phyloP scores from a whole-genome alignment of 1,140 invertebrate species.

The Hyles euphorbiae region DNA sequence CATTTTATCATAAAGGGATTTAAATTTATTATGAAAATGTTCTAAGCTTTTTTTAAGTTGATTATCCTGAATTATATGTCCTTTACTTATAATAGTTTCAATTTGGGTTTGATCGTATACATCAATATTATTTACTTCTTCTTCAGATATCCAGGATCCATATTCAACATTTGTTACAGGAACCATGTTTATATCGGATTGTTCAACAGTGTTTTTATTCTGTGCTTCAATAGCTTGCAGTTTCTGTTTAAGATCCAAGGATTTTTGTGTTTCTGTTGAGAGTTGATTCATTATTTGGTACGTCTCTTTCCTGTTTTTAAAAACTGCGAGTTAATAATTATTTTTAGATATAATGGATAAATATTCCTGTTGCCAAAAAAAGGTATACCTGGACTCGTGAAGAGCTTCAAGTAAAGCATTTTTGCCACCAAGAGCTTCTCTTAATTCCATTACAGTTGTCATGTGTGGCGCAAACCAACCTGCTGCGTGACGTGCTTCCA shows the following conservation, averaged over 20 bases:
- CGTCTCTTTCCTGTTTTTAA: conserved; percentile 55
- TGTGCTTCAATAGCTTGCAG: conserved; percentile 40
- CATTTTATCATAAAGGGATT: conserved; percentile 57
- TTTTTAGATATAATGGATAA: background rate
- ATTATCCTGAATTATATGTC: conserved; percentile 46
- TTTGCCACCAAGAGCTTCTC: conserved; percentile 68
- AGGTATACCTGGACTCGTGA: conserved; percentile 63
- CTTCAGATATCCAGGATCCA: conserved; percentile 43
- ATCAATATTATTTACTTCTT: conserved; percentile 34
- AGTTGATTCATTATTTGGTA: conserved; percentile 58
- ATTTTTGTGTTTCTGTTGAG: conserved; percentile 54
- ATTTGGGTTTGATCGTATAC: conserved; percentile 37
- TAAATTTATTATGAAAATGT: conserved; percentile 67
- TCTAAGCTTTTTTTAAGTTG: conserved; percentile 51
- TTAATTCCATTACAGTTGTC: conserved; percentile 81
- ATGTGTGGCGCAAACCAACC: conserved; percentile 87
- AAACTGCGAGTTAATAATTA: background rate
- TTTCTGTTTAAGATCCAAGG: conserved; percentile 47
- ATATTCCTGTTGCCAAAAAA: conserved; percentile 1
- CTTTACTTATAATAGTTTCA: conserved; percentile 32
- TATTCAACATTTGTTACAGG: conserved; percentile 30
- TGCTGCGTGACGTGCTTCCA: conserved; percentile 81
- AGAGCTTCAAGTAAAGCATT: conserved; percentile 58
- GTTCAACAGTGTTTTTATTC: conserved; percentile 15
- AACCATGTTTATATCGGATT: conserved; percentile 16